phyloP scores from a whole-genome alignment of 2,113 vertebrate genomes.

The Ammodytes marinus region DNA sequence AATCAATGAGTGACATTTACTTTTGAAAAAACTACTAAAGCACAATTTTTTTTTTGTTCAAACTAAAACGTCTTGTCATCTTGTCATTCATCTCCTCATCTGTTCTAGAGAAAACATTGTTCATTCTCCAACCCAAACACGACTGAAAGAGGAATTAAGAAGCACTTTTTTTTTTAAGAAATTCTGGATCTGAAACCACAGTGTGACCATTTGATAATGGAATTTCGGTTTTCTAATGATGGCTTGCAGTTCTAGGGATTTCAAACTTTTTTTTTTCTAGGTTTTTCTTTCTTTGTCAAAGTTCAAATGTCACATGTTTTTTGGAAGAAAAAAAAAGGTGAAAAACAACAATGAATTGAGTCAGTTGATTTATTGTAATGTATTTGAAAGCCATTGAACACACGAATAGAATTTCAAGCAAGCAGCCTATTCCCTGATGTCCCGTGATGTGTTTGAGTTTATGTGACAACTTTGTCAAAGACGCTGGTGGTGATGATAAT shows the following conservation, averaged over 20 bases:
- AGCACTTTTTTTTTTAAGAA: neutral
- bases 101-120: neutral
- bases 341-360: neutral
- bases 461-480: conserved; percentile 1
- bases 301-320: neutral
- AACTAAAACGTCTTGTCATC: neutral
- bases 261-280: neutral
- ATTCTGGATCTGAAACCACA: conserved; percentile 14
- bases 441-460: neutral
- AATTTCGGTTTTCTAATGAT: neutral
- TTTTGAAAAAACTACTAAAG: neutral
- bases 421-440: neutral
- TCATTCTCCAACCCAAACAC: neutral
- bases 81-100: neutral
- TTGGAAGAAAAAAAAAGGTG: neutral
- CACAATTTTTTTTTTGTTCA: neutral
- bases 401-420: neutral
- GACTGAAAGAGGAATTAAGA: neutral
- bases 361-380: neutral
- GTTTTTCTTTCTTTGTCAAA: neutral
- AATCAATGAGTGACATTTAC: neutral
- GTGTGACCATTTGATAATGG: neutral
- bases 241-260: neutral
- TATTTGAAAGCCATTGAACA: neutral
- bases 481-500: neutral